These are phyloP conservation scores for Scomber japonicus DNA, from an alignment of 2,113 vertebrate species.

Conservation along the genomic window DNA sequence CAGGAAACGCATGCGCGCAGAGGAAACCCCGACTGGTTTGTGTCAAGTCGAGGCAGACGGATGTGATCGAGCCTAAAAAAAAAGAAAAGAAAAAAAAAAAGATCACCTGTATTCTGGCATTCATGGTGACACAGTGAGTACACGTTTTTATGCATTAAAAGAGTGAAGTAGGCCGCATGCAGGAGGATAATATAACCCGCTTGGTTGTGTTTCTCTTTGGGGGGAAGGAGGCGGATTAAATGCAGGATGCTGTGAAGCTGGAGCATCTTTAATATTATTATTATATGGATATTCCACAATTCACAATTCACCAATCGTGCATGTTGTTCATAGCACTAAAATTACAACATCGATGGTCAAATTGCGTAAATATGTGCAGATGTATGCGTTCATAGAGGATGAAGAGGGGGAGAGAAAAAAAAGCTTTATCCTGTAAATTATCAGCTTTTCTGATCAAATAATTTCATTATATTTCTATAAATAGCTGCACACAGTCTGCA, in stretches of 20 bases:
- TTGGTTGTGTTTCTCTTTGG: neutral
- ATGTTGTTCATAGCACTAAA: neutral
- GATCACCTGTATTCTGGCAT: slow-evolving; percentile 81
- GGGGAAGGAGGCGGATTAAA: slow-evolving; percentile 1
- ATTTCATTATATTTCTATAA: slow-evolving; percentile 60
- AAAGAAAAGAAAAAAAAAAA: slow-evolving; percentile 22
- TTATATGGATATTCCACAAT: slow-evolving; percentile 26
- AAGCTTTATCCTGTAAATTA: neutral
- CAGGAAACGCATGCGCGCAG: slow-evolving; percentile 78
- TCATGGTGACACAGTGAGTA: slow-evolving; percentile 85
- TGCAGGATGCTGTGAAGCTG: slow-evolving; percentile 32
- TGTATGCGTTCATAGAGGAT: neutral
- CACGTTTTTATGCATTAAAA: neutral
- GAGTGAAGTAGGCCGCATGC: too few relatives aligned
- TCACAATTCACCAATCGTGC: slow-evolving; percentile 6
- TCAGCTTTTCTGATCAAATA: slow-evolving; percentile 45
- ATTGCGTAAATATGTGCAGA: neutral
- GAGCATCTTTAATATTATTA: slow-evolving; percentile 22
- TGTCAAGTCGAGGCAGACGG: slow-evolving; percentile 76
- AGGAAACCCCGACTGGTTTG: slow-evolving; percentile 70
- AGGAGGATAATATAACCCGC: neutral
- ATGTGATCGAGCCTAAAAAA: slow-evolving; percentile 67
- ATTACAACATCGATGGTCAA: neutral
- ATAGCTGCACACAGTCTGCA: slow-evolving; percentile 53
- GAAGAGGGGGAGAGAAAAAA: neutral